Base-by-base conservation (phyloP, 2,888 invertebrate species). In the Helicoverpa assulta region DNA sequence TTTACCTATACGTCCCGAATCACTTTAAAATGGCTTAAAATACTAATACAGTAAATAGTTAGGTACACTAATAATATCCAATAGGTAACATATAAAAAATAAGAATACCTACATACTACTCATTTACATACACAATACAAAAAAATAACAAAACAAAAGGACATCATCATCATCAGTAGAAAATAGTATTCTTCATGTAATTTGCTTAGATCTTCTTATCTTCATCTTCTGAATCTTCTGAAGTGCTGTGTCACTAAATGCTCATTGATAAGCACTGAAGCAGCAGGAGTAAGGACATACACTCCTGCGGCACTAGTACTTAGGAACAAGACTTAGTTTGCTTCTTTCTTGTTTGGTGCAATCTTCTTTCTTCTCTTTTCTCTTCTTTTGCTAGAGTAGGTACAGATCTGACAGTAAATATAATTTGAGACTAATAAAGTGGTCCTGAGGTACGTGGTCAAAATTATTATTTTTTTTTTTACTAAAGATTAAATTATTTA, bases 261-360 rank as follows among this genome's bases (percentile, higher is more conserved):
- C 95, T 93, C 92, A 95, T 98, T 98, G 98, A 97, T 98, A 98
- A 98, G 98, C 98, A 98, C 98, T 97, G 97, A 97, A 97, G 97
- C 98, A 97, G 98, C 98, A 98, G 98, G 98, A 98, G 98, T 97
- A 94, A 93, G 90, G 88, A 89, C 33, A 95, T 96, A 96, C 96
- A 97, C 98, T 98, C 98, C 98, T 98, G 98, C 98, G 98, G 98
- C 98, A 98, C 98, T 98, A 98, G 98, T 98, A 98, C 98, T 98
- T 98, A 98, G 97, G 96, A 98, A 98, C 97, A 97, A 97, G 97
- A 96, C 96, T 94, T 94, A 95, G 94, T 89, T 88, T 76, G 85
- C 78, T 88, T 87, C 80, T 63, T 19, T 57, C 59, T 74, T 60
- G 56, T 57, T 8, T 14, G 0, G 18, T 63, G 72, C 59, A 56